Evolutionary conservation across 2,797 vertebrate species (phyloP).

Genomic region (Falco columbarius): DNA sequence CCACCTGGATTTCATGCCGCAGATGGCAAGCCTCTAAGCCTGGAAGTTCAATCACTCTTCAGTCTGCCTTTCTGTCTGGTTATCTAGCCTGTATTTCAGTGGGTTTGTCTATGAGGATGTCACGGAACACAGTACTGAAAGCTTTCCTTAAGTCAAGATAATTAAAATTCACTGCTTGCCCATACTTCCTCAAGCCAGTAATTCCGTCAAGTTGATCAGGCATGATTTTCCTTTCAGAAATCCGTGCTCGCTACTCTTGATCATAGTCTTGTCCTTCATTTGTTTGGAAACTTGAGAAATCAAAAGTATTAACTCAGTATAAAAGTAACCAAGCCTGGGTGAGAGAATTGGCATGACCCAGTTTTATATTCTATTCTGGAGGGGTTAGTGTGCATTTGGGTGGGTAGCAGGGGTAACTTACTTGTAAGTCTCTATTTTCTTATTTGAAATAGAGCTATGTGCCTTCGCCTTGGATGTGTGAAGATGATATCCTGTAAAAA

Average conservation of each 20-base stretch:
- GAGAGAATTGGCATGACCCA: neutral
- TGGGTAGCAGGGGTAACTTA: neutral
- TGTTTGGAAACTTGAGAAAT: neutral
- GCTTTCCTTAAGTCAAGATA: neutral
- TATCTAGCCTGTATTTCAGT: neutral
- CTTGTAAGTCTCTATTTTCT: neutral
- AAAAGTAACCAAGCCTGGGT: neutral
- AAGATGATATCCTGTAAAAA: neutral
- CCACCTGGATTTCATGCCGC: neutral
- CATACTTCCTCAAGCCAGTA: neutral
- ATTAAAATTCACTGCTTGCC: neutral
- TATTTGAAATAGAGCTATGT: neutral
- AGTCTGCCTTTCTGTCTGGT: neutral
- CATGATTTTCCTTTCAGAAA: neutral
- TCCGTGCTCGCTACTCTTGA: neutral
- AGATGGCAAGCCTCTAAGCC: neutral
- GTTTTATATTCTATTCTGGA: neutral
- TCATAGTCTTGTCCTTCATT: neutral
- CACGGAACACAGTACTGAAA: neutral
- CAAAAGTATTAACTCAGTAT: neutral
- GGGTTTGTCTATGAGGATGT: neutral
- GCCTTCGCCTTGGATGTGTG: neutral
- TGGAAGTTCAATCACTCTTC: neutral
- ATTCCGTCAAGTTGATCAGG: neutral
- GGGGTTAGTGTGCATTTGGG: neutral